Evolutionary conservation across 2,797 vertebrate species (phyloP).

Genomic region (Ptychadena robeensis): DNA sequence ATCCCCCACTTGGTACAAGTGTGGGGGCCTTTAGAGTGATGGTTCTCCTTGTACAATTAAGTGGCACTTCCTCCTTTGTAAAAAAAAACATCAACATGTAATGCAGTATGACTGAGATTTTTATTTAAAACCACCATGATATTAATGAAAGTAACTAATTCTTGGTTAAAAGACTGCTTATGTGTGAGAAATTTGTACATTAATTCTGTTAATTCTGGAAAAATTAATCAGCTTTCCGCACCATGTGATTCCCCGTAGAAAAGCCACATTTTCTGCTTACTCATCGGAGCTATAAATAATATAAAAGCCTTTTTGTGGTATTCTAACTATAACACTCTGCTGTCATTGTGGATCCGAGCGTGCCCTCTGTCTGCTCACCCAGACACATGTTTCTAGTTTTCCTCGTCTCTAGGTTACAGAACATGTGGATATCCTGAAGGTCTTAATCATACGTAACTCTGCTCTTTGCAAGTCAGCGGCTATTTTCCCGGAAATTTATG

Average conservation of each 20-base stretch:
- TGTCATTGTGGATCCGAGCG: neutral
- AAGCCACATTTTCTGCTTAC: constrained; percentile 19
- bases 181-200: too few species aligned
- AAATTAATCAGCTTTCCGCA: neutral
- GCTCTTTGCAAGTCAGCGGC: neutral
- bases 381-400: constrained; percentile 11
- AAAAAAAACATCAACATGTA: too few species aligned
- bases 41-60: too few species aligned
- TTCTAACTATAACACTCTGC: neutral
- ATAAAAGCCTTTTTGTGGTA: neutral
- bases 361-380: neutral
- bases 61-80: too few species aligned
- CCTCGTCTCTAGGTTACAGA: neutral
- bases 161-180: too few species aligned
- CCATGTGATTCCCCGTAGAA: neutral
- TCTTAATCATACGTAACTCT: neutral
- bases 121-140: too few species aligned
- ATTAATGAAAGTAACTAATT: too few species aligned
- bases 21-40: too few species aligned
- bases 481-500: neutral
- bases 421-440: neutral
- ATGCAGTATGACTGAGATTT: too few species aligned
- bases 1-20: too few species aligned
- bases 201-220: neutral
- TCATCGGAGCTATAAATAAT: constrained; percentile 33